Evolutionary conservation across 1,140 invertebrate genomes (phyloP), one percentile per base, ranked within the genome.

Genomic region (Himalopsyche phryganea): DNA sequence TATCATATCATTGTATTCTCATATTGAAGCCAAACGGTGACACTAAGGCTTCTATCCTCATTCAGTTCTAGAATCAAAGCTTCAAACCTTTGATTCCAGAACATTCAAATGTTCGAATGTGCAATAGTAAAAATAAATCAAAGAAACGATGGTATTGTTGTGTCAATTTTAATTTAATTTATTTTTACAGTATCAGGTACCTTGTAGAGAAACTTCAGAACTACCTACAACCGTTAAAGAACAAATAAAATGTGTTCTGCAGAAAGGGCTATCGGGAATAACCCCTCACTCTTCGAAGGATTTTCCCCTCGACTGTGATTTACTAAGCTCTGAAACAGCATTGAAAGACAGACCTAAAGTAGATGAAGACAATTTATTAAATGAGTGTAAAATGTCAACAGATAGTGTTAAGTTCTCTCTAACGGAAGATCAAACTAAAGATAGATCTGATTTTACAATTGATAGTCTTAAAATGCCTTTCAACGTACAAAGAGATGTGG

Each of bases 331-430:
- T 9, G 50, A 53, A 17, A 54, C 35, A 5, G 18, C 10, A 19
- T 19, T 6, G 1, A 20, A 9, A 23, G 35, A 40, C 11, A 10
- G 40, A 35, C 23, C 50, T 4, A 40, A 40, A 13, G 5, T 11
- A 28, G 19, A 44, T 15, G 20, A 28, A 46, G 18, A 10, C n/a
- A 41, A 41, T 50, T 40, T 18, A 11, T n/a, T 15, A 19, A 52
- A 58, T 35, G 58, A 57, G 17, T 65, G 63, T 35, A 58, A 61
- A 45, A 65, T 65, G 63, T 65, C 59, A 1, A 62, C 66, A 0
- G 71, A 75, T 2, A 63, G 71, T 42, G 63, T 49, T 63, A 19
- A 63, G 42, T 10, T 50, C 28, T 13, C 9, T 23, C 1, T 46
- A 6, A 32, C 36, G 15, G 41, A 52, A 38, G 33, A 52, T 10